Percentiles rank a stretch among this genome's conserved stretches.
These are phyloP conservation scores for Cephalopterus ornatus DNA, from an alignment of 2,113 vertebrate species.

Conservation along the genomic window DNA sequence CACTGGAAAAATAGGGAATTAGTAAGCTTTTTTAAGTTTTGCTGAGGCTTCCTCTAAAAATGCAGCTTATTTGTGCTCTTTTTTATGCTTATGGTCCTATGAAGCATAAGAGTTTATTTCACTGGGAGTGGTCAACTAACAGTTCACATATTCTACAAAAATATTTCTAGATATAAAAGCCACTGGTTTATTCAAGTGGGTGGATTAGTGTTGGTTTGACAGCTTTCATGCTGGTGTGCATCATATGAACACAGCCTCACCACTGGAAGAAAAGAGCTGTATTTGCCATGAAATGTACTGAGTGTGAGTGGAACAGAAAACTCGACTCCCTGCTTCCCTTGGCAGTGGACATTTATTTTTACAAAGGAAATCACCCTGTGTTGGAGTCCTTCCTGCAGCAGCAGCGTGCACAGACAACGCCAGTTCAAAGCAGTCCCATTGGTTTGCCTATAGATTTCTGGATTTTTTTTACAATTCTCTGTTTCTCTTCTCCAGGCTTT, in stretches of 20 bases:
- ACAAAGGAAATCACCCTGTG: not conserved
- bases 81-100: not conserved
- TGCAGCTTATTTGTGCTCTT: not conserved
- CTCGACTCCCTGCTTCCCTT: not conserved
- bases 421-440: not conserved
- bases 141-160: not conserved
- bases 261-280: not conserved
- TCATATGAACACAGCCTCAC: not conserved
- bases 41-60: not conserved
- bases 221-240: not conserved
- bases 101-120: not conserved
- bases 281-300: not conserved
- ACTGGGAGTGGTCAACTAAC: not conserved
- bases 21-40: not conserved
- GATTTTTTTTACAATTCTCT: not conserved
- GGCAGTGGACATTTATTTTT: not conserved
- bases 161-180: not conserved
- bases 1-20: not conserved
- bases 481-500: conserved; percentile 76
- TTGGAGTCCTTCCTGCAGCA: not conserved
- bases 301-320: not conserved
- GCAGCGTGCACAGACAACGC: not conserved
- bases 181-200: not conserved
- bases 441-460: not conserved
- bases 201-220: not conserved